Evolutionary conservation across 1,140 invertebrate species (phyloP).

Genomic region (Polypedilum vanderplanki): DNA sequence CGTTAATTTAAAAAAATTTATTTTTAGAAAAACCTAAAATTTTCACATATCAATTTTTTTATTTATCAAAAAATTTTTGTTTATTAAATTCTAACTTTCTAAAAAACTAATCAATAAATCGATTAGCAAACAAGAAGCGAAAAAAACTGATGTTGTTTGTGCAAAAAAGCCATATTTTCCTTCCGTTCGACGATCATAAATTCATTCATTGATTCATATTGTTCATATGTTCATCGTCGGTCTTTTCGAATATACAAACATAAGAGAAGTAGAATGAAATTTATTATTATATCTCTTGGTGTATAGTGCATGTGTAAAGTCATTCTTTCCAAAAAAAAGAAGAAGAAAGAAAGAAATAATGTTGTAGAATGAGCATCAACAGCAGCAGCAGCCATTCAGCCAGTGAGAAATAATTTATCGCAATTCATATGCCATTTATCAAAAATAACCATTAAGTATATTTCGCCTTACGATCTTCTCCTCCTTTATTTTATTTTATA

Average conservation of each 20-base stretch:
- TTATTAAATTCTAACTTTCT: too few relatives aligned
- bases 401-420: conserved; percentile 16
- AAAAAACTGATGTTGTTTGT: too few relatives aligned
- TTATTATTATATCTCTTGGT: conserved; percentile 8
- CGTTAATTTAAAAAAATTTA: too few relatives aligned
- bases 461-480: not conserved
- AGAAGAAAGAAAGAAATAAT: not conserved
- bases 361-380: not conserved
- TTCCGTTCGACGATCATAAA: conserved; percentile 12
- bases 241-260: too few relatives aligned
- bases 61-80: too few relatives aligned
- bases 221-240: conserved; percentile 7
- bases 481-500: not conserved
- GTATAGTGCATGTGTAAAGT: not conserved
- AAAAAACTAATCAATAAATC: not conserved
- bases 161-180: not conserved
- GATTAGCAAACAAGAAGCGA: not conserved
- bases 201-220: not conserved
- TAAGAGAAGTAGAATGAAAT: not conserved
- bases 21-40: too few relatives aligned
- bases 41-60: too few relatives aligned
- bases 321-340: not conserved
- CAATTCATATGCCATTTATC: not conserved
- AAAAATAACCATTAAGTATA: too few relatives aligned
- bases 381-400: not conserved